phyloP scores from a whole-genome alignment of 2,888 invertebrate genomes.

The Germaria angustata region DNA sequence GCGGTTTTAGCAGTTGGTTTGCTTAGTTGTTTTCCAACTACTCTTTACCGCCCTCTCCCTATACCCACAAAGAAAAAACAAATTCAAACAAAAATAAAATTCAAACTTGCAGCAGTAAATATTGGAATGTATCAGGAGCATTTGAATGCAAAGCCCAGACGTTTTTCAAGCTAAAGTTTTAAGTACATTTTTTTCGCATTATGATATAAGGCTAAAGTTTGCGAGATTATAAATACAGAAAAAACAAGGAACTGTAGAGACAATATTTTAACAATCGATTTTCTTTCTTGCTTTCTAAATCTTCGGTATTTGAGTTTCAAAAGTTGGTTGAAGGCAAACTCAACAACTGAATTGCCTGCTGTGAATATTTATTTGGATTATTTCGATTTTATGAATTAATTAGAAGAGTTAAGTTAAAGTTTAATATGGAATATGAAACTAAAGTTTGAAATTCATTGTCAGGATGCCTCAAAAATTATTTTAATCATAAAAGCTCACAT shows the following conservation, averaged over 20 bases:
- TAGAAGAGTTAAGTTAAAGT: neutral
- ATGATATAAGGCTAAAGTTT: conserved; percentile 48
- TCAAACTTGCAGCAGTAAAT: conserved; percentile 29
- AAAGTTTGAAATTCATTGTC: neutral
- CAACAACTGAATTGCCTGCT: neutral
- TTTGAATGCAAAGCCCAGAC: neutral
- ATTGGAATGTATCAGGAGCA: conserved; percentile 6
- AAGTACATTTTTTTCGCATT: conserved; percentile 4
- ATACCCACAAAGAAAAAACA: neutral
- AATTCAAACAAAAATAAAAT: conserved; percentile 24
- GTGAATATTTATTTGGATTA: neutral
- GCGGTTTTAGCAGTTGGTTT: conserved; percentile 61
- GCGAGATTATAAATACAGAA: neutral
- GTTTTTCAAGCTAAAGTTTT: conserved; percentile 36
- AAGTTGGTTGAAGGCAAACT: conserved; percentile 9
- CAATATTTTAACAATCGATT: conserved; percentile 36
- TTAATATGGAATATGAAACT: neutral
- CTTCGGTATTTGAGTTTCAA: neutral
- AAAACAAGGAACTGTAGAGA: conserved; percentile 20
- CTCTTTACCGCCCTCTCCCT: neutral
- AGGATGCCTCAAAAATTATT: neutral
- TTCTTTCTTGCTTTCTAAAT: neutral
- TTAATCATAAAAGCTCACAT: no score
- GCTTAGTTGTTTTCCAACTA: conserved; percentile 22
- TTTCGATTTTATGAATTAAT: neutral